These are phyloP conservation scores for Chrosomus eos DNA, from an alignment of 2,797 vertebrate genomes.

Conservation along the genomic window DNA sequence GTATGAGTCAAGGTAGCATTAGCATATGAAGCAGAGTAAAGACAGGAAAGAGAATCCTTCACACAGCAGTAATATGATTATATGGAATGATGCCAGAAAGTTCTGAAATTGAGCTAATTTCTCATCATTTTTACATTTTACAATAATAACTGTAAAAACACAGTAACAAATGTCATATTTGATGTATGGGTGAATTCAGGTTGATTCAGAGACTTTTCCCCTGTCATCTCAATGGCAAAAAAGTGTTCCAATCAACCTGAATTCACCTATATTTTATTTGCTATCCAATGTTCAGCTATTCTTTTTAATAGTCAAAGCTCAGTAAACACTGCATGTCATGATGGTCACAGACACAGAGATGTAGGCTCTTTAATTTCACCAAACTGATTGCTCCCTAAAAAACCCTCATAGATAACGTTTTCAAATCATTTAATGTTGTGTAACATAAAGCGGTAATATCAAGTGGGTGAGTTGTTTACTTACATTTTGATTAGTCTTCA, in stretches of 20 bases:
- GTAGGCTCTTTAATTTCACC: not conserved
- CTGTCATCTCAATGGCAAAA: not conserved
- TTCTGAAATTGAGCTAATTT: not conserved
- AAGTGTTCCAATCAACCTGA: not conserved
- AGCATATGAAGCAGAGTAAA: not conserved
- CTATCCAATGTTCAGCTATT: no score
- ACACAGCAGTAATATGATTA: not conserved
- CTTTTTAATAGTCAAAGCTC: no score
- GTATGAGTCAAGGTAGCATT: slow-evolving; percentile 1
- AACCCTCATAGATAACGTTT: not conserved
- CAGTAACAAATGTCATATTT: not conserved
- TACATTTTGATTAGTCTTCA: not conserved
- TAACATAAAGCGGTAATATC: not conserved
- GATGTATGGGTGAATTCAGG: not conserved
- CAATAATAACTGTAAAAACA: not conserved
- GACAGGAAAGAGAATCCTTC: not conserved
- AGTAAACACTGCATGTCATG: no score
- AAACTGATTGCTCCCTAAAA: not conserved
- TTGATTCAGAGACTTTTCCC: not conserved
- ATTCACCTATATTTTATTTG: not conserved
- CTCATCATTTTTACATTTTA: not conserved
- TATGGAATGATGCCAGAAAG: not conserved
- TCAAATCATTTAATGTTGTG: not conserved
- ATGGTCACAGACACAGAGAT: not conserved
- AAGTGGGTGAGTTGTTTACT: not conserved